These are phyloP conservation scores for Dynastes tityus DNA, from an alignment of 2,888 invertebrate genomes.

Conservation along the genomic window DNA sequence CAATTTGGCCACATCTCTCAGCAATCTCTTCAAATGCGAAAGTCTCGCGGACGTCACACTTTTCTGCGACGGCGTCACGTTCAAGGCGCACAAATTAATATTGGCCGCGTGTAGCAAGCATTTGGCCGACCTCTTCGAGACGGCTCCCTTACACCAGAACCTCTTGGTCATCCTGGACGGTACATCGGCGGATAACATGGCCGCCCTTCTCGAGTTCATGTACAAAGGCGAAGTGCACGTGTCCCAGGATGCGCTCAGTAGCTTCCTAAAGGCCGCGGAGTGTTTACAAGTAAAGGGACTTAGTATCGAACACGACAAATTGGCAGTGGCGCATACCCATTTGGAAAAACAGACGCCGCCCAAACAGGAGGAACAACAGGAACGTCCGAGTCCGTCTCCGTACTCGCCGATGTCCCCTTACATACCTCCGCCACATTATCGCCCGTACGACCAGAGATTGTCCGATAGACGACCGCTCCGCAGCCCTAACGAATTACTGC, in stretches of 20 bases:
- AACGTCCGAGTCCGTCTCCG: conserved; percentile 66
- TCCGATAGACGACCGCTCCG: conserved; percentile 72
- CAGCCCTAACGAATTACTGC: conserved; percentile 75
- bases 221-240: conserved; percentile 96
- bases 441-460: conserved; percentile 68
- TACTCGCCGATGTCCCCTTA: conserved; percentile 72
- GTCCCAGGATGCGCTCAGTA: conserved; percentile 91
- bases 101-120: conserved; percentile 95
- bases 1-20: conserved; percentile 93
- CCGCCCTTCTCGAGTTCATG: conserved; percentile 93
- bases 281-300: conserved; percentile 89
- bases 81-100: conserved; percentile 92
- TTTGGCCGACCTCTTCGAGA: conserved; percentile 92
- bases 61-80: conserved; percentile 94
- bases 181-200: conserved; percentile 92
- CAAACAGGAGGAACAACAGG: conserved; percentile 64
- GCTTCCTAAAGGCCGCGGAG: conserved; percentile 93
- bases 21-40: conserved; percentile 94
- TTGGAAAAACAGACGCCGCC: conserved; percentile 55
- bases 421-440: conserved; percentile 68
- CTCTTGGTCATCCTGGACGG: conserved; percentile 92
- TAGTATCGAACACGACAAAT: conserved; percentile 82
- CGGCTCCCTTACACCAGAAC: conserved; percentile 85
- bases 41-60: conserved; percentile 93
- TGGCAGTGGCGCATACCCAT: conserved; percentile 76